Conservation (phyloP, 2,797 vertebrate genomes). For the Sebastes kiyomatsui region DNA sequence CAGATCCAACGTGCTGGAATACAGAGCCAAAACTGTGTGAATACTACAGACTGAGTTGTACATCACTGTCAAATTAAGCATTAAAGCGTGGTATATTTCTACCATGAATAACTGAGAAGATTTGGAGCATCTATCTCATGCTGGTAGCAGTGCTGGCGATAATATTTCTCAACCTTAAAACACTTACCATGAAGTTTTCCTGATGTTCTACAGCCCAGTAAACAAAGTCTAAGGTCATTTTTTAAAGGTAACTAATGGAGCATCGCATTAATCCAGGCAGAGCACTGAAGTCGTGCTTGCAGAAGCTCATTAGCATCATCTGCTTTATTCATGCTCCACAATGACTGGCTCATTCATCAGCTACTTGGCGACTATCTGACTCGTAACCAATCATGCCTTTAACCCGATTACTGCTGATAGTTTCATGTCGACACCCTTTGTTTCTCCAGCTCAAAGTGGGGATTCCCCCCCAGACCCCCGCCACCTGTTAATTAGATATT, state of each 20-base stretch:
- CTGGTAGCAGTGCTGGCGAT: not conserved
- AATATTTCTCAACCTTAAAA: not conserved
- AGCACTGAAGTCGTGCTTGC: not conserved
- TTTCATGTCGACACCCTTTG: not conserved
- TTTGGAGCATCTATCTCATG: not conserved
- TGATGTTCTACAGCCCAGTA: not conserved
- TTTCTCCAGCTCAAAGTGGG: not conserved
- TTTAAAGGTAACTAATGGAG: not conserved
- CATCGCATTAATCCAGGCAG: not conserved
- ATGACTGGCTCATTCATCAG: not conserved
- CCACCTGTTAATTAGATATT: too few species aligned
- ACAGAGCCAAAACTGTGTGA: not conserved
- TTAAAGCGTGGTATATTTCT: not conserved
- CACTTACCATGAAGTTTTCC: not conserved
- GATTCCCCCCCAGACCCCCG: too few species aligned
- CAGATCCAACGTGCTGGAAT: not conserved
- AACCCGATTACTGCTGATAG: not conserved
- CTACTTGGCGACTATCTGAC: not conserved
- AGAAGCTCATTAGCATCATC: not conserved
- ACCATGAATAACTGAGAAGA: not conserved
- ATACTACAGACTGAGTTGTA: not conserved
- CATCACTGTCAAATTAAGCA: constrained; percentile 8
- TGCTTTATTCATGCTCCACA: not conserved
- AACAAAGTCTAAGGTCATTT: not conserved
- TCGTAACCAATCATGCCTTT: not conserved